A percentile compares a stretch with the other conserved stretches of the same genome.
phyloP scores from a whole-genome alignment of 2,797 vertebrate species.

The Syngnathus acus region DNA sequence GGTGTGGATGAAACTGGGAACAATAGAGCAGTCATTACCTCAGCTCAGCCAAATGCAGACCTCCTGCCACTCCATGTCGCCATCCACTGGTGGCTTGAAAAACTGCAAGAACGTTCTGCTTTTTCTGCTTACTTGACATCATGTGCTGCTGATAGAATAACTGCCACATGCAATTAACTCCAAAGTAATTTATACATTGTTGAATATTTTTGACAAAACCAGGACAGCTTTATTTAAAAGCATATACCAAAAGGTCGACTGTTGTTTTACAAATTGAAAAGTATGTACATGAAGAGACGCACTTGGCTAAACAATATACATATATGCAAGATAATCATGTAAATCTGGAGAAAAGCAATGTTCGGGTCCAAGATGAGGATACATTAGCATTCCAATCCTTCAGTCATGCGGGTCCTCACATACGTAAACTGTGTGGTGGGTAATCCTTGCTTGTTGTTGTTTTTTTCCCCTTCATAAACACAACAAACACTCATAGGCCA shows the following conservation, averaged over 20 bases:
- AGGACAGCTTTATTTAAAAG: not conserved
- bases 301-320: not conserved
- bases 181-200: conserved; percentile 8
- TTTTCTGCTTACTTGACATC: conserved; percentile 32
- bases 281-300: not conserved
- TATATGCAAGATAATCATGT: not conserved
- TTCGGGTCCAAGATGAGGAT: conserved; percentile 15
- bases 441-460: conserved; percentile 32
- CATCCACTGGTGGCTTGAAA: conserved; percentile 40
- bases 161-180: too few relatives aligned
- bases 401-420: conserved; percentile 18
- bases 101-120: not conserved
- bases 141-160: not conserved
- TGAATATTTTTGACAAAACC: too few relatives aligned
- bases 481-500: conserved; percentile 24
- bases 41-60: conserved; percentile 31
- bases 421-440: conserved; percentile 18
- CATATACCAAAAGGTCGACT: not conserved
- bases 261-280: conserved; percentile 7
- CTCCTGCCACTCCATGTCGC: conserved; percentile 36
- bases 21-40: conserved; percentile 60
- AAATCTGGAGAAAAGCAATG: too few relatives aligned
- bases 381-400: conserved; percentile 13
- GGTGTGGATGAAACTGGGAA: conserved; percentile 46
- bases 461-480: conserved; percentile 33